Percentiles rank a stretch among this genome's conserved stretches.
These are phyloP conservation scores for Phylloscopus trochiloides DNA, from an alignment of 2,113 vertebrate genomes.

Conservation along the genomic window DNA sequence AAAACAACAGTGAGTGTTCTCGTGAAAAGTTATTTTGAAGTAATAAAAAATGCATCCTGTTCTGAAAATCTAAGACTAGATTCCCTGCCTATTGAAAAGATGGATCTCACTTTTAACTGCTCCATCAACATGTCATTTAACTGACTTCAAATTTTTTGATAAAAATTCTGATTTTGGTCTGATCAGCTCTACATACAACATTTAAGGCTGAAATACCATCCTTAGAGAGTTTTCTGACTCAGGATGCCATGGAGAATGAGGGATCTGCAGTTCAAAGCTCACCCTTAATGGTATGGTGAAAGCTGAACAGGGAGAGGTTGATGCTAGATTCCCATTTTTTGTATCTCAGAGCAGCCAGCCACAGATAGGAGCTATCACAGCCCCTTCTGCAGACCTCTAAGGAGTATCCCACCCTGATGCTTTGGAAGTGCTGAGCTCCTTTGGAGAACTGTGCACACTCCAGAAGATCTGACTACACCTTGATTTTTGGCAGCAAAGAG, in stretches of 20 bases:
- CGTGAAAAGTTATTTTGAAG: not conserved
- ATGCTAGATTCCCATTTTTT: not conserved
- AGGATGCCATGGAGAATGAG: fast-evolving
- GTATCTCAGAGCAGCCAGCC: fast-evolving
- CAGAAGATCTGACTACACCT: not conserved
- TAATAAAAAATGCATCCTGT: not conserved
- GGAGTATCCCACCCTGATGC: not conserved
- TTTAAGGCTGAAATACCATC: not conserved
- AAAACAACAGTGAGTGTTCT: not conserved
- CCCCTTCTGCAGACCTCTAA: not conserved
- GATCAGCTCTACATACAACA: not conserved
- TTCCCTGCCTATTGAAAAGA: not conserved
- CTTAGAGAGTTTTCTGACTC: not conserved
- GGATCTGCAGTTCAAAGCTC: not conserved
- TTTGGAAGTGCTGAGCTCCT: not conserved
- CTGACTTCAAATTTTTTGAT: not conserved
- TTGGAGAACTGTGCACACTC: fast-evolving
- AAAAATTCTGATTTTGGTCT: not conserved
- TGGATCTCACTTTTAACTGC: not conserved
- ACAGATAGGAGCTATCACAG: not conserved
- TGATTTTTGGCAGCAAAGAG: not conserved
- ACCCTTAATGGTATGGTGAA: no score
- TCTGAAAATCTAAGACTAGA: not conserved
- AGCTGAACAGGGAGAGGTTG: not conserved
- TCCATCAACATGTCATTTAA: not conserved